Conservation (phyloP, 2,888 invertebrate species). For the Peribatodes rhomboidaria region DNA sequence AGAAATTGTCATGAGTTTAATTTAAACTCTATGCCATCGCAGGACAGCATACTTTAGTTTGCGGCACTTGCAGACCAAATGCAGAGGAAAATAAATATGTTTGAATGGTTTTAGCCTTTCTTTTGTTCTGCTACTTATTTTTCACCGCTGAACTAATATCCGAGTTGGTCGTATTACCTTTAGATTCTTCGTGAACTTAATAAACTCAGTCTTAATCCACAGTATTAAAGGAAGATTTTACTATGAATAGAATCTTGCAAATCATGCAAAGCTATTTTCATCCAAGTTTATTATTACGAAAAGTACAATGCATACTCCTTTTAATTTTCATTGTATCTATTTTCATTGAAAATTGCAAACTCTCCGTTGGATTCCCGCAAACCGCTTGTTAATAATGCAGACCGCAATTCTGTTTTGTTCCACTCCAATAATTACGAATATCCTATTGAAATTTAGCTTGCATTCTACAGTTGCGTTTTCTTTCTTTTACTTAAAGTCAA, state of each 20-base stretch:
- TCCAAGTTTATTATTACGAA: not conserved
- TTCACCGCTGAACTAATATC: no score
- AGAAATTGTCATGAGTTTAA: no score
- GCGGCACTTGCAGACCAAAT: no score
- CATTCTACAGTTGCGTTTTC: constrained; percentile 45
- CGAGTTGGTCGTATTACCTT: no score
- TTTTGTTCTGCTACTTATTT: no score
- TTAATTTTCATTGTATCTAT: constrained; percentile 7
- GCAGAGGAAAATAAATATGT: no score
- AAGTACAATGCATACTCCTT: not conserved
- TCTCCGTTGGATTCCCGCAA: constrained; percentile 30
- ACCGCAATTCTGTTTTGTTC: constrained; percentile 55
- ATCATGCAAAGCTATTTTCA: not conserved
- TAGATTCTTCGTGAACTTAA: no score
- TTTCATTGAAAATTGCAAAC: constrained; percentile 13
- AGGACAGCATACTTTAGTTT: no score
- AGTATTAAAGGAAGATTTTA: not conserved
- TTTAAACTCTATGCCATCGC: no score
- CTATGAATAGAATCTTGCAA: not conserved
- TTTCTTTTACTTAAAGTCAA: constrained; percentile 10
- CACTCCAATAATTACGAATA: constrained; percentile 53
- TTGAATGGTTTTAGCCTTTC: no score
- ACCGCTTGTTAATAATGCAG: constrained; percentile 49
- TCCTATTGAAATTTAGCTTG: constrained; percentile 56
- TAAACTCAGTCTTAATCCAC: no score